phyloP scores from a whole-genome alignment of 23 tunicate species.

The Botrylloides violaceus region DNA sequence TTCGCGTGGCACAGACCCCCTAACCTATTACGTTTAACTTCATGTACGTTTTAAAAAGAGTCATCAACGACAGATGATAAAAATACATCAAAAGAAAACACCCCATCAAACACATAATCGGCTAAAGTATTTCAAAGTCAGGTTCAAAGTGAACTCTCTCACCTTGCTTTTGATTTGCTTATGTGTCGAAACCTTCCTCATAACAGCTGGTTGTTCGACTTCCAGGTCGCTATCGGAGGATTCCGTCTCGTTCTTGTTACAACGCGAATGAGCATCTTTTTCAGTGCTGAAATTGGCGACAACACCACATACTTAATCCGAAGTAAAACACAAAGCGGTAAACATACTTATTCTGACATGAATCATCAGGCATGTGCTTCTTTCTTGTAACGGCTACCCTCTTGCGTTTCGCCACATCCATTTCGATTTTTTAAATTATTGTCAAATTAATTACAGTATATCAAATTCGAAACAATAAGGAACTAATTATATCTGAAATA shows the following conservation, averaged over 20 bases:
- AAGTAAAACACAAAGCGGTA: too few species aligned
- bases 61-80: background rate
- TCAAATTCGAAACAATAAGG: too few species aligned
- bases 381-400: background rate
- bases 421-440: too few species aligned
- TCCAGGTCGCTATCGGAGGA: slow-evolving; percentile 65
- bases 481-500: too few species aligned
- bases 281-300: too few species aligned
- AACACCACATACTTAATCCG: too few species aligned
- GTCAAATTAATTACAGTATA: too few species aligned
- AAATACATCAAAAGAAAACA: background rate
- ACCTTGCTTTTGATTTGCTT: slow-evolving; percentile 70
- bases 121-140: too few species aligned
- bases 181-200: slow-evolving; percentile 82
- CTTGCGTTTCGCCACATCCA: background rate
- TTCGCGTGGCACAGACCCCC: background rate
- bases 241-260: background rate
- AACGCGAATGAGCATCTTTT: too few species aligned
- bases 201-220: slow-evolving; percentile 8
- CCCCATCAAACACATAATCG: background rate
- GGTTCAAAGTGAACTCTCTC: too few species aligned
- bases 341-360: background rate
- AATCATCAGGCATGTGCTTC: background rate
- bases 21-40: background rate
- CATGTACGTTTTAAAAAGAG: background rate